Conservation (phyloP, 1,140 invertebrate species). For the Drosophila baimaii region DNA sequence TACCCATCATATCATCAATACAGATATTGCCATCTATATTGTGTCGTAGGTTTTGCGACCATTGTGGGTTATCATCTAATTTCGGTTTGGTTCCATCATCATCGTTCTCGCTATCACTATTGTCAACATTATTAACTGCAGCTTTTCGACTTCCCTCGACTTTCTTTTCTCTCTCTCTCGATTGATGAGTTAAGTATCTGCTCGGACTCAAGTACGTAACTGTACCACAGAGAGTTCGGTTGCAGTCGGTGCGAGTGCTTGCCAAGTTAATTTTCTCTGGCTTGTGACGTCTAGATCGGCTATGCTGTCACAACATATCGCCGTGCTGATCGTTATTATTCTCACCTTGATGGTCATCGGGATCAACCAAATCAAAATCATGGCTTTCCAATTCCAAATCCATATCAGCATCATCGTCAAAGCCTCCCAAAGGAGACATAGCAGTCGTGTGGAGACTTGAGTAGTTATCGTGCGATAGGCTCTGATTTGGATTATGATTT, state of each 20-base stretch:
- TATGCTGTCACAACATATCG: conserved; percentile 85
- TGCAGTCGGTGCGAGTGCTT: conserved; percentile 5
- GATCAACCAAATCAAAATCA: conserved; percentile 85
- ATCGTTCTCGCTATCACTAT: not conserved
- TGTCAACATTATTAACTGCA: not conserved
- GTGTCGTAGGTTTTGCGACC: conserved; percentile 6
- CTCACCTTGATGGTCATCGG: conserved; percentile 78
- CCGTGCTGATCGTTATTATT: conserved; percentile 73
- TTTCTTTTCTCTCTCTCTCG: not conserved
- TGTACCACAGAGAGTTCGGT: conserved; percentile 1
- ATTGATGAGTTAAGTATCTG: not conserved
- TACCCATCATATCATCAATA: conserved; percentile 37
- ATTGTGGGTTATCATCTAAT: not conserved
- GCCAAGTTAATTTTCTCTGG: not conserved
- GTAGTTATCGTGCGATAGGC: conserved; percentile 36
- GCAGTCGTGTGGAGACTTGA: conserved; percentile 68
- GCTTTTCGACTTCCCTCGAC: not conserved
- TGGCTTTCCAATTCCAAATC: conserved; percentile 75
- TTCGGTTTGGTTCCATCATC: not conserved
- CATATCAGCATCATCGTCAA: conserved; percentile 74
- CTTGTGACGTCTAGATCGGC: conserved; percentile 18
- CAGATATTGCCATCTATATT: conserved; percentile 18
- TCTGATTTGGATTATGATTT: conserved; percentile 22
- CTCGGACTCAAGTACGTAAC: conserved; percentile 9
- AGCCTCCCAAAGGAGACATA: conserved; percentile 81